Base-by-base conservation (phyloP, 2,797 vertebrate species). In the Taeniopygia guttata region DNA sequence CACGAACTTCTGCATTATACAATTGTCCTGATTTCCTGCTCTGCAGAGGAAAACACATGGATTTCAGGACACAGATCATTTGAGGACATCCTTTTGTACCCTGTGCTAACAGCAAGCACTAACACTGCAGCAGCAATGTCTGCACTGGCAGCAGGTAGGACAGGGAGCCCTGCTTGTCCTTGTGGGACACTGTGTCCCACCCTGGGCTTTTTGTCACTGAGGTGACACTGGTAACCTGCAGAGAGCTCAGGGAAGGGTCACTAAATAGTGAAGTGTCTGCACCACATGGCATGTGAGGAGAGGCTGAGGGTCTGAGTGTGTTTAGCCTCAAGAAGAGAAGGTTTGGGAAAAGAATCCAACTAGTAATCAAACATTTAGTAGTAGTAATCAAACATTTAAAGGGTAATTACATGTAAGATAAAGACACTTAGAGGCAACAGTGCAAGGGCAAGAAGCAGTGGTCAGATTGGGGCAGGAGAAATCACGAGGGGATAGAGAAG, bases 71-170 rank as follows among this genome's bases (percentile, higher is more conserved):
- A 45, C 5, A 4, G 64, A 34, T 56, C 56, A 46, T 42, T 11
- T 25, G 70, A 87, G 68, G 77, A 52, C 70, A 91, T 74, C 32
- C 56, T 45, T 87, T 55, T n/a, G 63, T 22, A 9, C 8, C 23
- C 10, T 38, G 48, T 15, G 84, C 49, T 45, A 30, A 7, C 40
- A 76, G 59, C 54, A 19, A 67, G 52, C 54, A 77, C 58, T 23
- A 32, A 20, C 9, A 17, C 29, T 52, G 73, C 64, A 32, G 10
- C 3, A 34, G 46, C 64, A 69, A 21, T 0, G 0, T 11, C 40
- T 51, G 81, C 63, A 11, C 18, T 16, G 79, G 46, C 51, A 30
- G 27, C 15, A 70, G 62, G 26, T 13, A 60, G 54, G 36, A 49
- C 72, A 51, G 30, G 6, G 27, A 78, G 25, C 55, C 18, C 38